Evolutionary conservation across 2,113 vertebrate genomes (phyloP).

Genomic region (Halichoerus grypus): DNA sequence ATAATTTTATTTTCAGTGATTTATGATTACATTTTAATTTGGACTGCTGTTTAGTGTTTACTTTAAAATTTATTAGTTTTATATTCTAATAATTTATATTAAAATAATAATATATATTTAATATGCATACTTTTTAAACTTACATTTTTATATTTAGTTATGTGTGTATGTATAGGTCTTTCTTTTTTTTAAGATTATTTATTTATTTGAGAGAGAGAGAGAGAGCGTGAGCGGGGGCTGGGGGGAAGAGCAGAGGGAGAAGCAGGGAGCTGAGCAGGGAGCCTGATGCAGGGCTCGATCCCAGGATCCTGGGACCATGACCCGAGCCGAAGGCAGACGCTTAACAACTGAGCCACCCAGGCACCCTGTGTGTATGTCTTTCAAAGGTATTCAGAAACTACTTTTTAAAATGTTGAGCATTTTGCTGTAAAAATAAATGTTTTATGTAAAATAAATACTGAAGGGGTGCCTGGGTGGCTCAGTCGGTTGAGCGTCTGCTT

Average conservation of each 20-base stretch:
- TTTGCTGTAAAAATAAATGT: slow-evolving; percentile 8
- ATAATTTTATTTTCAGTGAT: slow-evolving; percentile 18
- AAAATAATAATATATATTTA: not conserved
- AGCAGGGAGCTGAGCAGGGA: not conserved
- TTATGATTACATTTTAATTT: slow-evolving; percentile 12
- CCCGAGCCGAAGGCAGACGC: too few species aligned
- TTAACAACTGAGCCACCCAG: not conserved
- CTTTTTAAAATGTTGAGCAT: not conserved
- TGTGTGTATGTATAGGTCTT: not conserved
- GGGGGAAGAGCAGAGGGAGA: not conserved
- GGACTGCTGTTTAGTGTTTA: not conserved
- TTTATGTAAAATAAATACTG: not conserved
- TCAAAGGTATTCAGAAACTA: slow-evolving; percentile 2
- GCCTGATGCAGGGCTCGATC: not conserved
- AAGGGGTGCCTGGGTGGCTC: not conserved
- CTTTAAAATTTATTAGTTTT: not conserved
- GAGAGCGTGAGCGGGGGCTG: too few species aligned
- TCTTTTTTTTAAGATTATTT: not conserved
- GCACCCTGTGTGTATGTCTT: not conserved
- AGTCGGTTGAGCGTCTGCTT: too few species aligned
- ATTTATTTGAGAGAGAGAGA: not conserved
- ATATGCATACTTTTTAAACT: not conserved
- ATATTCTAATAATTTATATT: not conserved
- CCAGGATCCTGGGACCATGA: too few species aligned
- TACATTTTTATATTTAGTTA: not conserved